Conservation (phyloP, 2,797 vertebrate genomes). For the Masticophis lateralis region DNA sequence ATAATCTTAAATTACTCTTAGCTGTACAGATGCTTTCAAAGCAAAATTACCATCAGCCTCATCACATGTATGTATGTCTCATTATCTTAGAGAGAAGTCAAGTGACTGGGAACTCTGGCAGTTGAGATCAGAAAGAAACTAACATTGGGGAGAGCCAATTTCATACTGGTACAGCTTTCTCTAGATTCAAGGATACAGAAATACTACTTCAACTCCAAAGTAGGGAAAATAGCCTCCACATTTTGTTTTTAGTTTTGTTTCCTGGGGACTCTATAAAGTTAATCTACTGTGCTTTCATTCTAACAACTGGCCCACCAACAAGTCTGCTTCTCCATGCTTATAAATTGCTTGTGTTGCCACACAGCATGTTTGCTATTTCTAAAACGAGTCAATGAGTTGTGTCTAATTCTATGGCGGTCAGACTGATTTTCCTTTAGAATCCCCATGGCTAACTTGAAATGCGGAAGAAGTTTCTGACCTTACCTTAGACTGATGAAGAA, state of each 20-base stretch:
- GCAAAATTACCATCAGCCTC: background rate
- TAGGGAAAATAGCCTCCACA: background rate
- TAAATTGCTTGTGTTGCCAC: background rate
- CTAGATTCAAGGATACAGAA: background rate
- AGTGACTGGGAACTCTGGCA: background rate
- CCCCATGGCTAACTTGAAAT: background rate
- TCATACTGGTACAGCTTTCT: background rate
- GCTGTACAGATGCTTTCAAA: background rate
- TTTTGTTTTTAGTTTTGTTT: background rate
- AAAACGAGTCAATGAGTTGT: background rate
- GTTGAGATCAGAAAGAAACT: background rate
- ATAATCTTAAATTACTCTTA: background rate
- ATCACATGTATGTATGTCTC: background rate
- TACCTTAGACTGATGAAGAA: background rate
- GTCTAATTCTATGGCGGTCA: background rate
- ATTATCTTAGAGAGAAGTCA: background rate
- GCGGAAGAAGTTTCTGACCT: background rate
- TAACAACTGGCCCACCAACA: conserved; percentile 2
- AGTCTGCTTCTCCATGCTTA: conserved; percentile 4
- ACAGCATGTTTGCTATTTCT: conserved; percentile 4
- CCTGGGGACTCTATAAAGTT: background rate
- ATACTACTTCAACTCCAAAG: background rate
- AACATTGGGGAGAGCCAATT: background rate
- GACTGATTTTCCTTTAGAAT: background rate
- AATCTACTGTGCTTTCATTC: conserved; percentile 6